Evolutionary conservation across 2,113 vertebrate species (phyloP).

Genomic region (Calidris pygmaea): DNA sequence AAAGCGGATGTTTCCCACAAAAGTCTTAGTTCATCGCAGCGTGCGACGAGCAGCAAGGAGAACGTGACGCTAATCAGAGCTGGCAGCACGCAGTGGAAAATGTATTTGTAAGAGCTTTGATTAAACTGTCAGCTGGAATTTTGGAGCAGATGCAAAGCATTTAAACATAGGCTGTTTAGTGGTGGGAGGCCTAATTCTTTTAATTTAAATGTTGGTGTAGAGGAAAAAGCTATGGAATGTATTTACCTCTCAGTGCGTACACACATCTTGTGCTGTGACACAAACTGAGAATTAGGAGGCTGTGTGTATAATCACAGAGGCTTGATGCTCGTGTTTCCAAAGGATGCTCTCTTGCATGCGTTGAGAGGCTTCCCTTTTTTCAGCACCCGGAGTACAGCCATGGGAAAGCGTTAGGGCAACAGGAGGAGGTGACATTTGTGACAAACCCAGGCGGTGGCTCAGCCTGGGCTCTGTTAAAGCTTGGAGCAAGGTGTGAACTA

Average conservation of each 20-base stretch:
- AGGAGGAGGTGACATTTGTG: not conserved
- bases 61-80: not conserved
- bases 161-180: not conserved
- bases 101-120: not conserved
- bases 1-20: not conserved
- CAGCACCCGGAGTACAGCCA: not conserved
- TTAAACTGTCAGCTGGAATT: conserved; percentile 3
- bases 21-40: not conserved
- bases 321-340: not conserved
- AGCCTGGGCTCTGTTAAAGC: not conserved
- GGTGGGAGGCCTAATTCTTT: not conserved
- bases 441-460: not conserved
- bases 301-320: not conserved
- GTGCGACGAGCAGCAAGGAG: not conserved
- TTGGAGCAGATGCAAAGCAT: not conserved
- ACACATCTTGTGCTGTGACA: not conserved
- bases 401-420: accelerated
- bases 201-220: not conserved
- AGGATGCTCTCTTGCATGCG: not conserved
- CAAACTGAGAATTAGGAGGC: not conserved
- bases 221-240: not conserved
- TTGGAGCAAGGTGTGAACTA: not conserved
- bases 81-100: not conserved
- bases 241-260: not conserved
- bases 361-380: not conserved